Base-by-base conservation (phyloP, 30 jellyfish, hydroid and myxozoan genomes). In the Aurelia sp. region DNA sequence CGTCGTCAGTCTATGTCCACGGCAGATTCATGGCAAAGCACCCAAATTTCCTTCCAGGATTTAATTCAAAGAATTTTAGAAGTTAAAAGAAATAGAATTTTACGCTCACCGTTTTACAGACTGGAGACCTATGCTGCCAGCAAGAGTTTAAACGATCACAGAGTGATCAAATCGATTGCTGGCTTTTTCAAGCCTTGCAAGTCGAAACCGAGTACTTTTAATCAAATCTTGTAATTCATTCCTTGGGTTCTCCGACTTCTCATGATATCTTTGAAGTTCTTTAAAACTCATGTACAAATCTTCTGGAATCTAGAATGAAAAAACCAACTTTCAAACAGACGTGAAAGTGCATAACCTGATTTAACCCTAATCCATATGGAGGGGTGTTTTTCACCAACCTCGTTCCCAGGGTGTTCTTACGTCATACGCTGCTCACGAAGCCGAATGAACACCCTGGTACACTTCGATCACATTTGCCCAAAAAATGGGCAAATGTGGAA, bases 101-200 rank as follows among this genome's bases (percentile, higher is more conserved):
- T 27, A 0, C 33, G 2, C 33, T 27, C 33, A 27, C 33, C 33
- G 33, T 27, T 27, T 27, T 27, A 27, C n/a, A 27, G 2, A 27
- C 2, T 27, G 1, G 33, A 2, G 33, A 2, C 33, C 2, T 0
- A 27, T 27, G 33, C 33, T 27, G 44, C 61, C 13, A 44, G 55
- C 55, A 44, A 44, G 55, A 44, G 6, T 44, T 44, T 76, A 82
- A 55, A 82, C 92, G 27, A 70, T 70, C 10, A 55, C 24, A 10
- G 92, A 70, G 55, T 53, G 92, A 24, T 70, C 92, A 82, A 82
- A 82, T 58, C 73, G 72, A 22, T 53, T 70, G 41, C 86, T 85
- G 30, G 92, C 57, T 38, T 63, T 82, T 58, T 82, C 81, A 8
- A 82, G 63, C 63, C 35, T 82, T 40, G 92, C 86, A 16, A 82